Conservation (phyloP, 1,140 invertebrate species). For the Aethina tumida region DNA sequence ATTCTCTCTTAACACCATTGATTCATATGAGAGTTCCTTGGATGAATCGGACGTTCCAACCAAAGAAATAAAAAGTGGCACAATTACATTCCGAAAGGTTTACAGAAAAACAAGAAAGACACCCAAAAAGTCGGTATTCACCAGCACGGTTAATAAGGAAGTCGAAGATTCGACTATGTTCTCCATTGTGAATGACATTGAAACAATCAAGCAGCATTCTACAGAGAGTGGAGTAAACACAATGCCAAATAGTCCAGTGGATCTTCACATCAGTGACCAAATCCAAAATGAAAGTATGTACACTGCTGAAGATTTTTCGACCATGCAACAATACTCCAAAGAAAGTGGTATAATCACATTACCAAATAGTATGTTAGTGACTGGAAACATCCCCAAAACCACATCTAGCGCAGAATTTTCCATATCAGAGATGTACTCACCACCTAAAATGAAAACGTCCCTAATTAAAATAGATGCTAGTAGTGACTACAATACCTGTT, state of each 20-base stretch:
- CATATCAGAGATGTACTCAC: too few relatives aligned
- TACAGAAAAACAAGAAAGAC: slow-evolving; percentile 5
- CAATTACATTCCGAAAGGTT: slow-evolving; percentile 23
- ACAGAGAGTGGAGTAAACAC: background rate
- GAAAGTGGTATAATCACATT: slow-evolving; percentile 28
- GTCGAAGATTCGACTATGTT: slow-evolving; percentile 3
- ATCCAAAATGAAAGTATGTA: slow-evolving; percentile 4
- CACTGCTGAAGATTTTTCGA: slow-evolving; percentile 2
- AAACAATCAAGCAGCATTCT: too few relatives aligned
- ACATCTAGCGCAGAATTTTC: too few relatives aligned
- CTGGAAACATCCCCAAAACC: too few relatives aligned
- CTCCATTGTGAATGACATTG: too few relatives aligned
- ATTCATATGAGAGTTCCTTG: slow-evolving; percentile 17
- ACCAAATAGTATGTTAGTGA: too few relatives aligned
- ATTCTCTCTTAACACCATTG: slow-evolving; percentile 8
- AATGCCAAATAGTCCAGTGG: background rate
- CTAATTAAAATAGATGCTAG: slow-evolving; percentile 16
- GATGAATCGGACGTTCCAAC: slow-evolving; percentile 19
- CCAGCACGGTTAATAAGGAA: slow-evolving; percentile 9
- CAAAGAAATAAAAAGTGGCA: slow-evolving; percentile 10
- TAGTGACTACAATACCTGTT: slow-evolving; percentile 32
- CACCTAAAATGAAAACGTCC: background rate
- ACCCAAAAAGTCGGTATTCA: background rate
- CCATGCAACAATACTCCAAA: slow-evolving; percentile 15
- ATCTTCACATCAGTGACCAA: slow-evolving; percentile 1